Evolutionary conservation across 2,888 invertebrate genomes (phyloP), one percentile per base, ranked within the genome.

Genomic region (Trilocha varians): DNA sequence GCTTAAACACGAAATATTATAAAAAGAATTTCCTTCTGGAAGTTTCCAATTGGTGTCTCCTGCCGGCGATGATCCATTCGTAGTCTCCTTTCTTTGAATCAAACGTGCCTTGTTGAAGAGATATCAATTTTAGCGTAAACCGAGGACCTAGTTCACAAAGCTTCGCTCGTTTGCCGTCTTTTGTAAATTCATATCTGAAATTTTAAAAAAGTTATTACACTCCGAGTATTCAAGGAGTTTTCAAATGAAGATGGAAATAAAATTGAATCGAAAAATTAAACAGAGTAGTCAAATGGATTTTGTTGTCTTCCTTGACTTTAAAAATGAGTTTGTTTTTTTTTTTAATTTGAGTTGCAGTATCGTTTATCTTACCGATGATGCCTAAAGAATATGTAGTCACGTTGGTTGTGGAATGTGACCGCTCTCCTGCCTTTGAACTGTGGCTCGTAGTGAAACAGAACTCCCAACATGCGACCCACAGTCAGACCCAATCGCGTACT

Each of bases 331-430:
- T n/a, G 8, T 25, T 6, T 9, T 25, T 4, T 25, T 25, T n/a
- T n/a, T n/a, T n/a, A n/a, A n/a, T n/a, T n/a, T n/a, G n/a, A n/a
- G n/a, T n/a, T n/a, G n/a, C n/a, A n/a, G 25, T 6, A 5, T 25
- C 3, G 25, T 25, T 25, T 25, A 25, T 25, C 60, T 51, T 61
- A 94, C 91, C 97, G 91, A 77, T 99, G 98, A 78, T 99, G 98
- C 43, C 99, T 90, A 72, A 99, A 98, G 85, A 99, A 99, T 58
- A 99, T 96, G 70, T 95, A 99, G 85, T 99, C 99, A 45, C 99
- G 88, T 75, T 99, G 99, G 84, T 99, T 99, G 78, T 99, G 99
- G 74, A 99, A 98, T 18, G 99, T 98, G 47, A 97, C 96, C 0
- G 93, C 96, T 47, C 98, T 88, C 3, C 97, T 88, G 0, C 99